Conservation (phyloP, 2,113 vertebrate species). For the Artemisiospiza belli region DNA sequence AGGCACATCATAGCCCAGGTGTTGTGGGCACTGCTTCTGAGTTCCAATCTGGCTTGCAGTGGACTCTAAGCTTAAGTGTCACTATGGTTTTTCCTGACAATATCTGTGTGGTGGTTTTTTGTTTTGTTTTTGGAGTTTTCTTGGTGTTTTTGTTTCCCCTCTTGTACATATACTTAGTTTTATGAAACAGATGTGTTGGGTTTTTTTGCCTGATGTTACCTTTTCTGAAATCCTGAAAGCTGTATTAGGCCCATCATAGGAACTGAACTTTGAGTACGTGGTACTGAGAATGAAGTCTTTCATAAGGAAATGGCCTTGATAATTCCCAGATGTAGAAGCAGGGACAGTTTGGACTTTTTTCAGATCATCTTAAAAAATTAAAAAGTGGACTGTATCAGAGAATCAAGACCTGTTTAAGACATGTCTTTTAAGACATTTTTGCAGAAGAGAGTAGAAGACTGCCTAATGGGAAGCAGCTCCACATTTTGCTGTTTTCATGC, state of each 20-base stretch:
- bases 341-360: neutral
- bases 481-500: neutral
- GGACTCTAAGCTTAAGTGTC: neutral
- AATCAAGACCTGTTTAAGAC: neutral
- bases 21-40: neutral
- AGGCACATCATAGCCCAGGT: neutral
- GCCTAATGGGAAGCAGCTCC: neutral
- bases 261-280: fast-evolving
- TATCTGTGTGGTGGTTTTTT: neutral
- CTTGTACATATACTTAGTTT: neutral
- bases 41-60: neutral
- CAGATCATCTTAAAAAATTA: neutral
- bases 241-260: neutral
- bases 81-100: neutral
- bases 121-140: neutral
- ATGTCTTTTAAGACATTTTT: neutral
- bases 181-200: fast-evolving
- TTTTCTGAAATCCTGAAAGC: neutral
- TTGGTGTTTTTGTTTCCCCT: neutral
- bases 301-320: neutral
- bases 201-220: neutral
- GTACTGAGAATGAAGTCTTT: neutral
- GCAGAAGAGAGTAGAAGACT: neutral
- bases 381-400: neutral
- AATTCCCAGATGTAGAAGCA: neutral